phyloP scores from a whole-genome alignment of 2,888 invertebrate species.

The Drosophila atroscutellata region DNA sequence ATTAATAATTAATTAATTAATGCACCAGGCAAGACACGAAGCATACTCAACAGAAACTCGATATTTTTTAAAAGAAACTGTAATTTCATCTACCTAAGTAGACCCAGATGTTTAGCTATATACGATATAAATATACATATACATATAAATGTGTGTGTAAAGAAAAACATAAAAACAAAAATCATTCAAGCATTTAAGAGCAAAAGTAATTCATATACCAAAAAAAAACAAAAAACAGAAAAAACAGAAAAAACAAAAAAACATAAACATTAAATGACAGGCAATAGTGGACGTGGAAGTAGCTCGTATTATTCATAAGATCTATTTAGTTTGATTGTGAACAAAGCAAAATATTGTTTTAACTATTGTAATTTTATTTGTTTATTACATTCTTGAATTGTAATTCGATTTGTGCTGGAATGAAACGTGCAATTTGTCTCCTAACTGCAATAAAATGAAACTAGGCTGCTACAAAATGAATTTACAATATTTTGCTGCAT shows the following conservation, averaged over 20 bases:
- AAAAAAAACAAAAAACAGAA: conserved; percentile 40
- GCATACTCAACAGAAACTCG: conserved; percentile 52
- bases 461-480: conserved; percentile 5
- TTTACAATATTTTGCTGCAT: conserved; percentile 14
- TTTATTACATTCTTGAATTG: not conserved
- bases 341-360: conserved; percentile 22
- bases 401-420: conserved; percentile 22
- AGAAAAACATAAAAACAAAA: conserved; percentile 23
- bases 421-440: conserved; percentile 14
- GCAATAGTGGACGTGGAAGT: conserved; percentile 38
- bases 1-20: conserved; percentile 47
- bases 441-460: conserved; percentile 9
- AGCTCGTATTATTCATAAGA: conserved; percentile 55
- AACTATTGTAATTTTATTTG: conserved; percentile 2
- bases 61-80: conserved; percentile 50
- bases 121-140: conserved; percentile 31
- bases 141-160: conserved; percentile 34
- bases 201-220: conserved; percentile 58
- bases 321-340: conserved; percentile 49
- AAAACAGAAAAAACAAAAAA: conserved; percentile 25
- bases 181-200: conserved; percentile 62
- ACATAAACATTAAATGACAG: conserved; percentile 36
- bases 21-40: conserved; percentile 23
- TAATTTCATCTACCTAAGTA: conserved; percentile 46
- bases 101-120: conserved; percentile 35